These are phyloP conservation scores for Pangasianodon gigas DNA, from an alignment of 2,113 vertebrate genomes.

Conservation along the genomic window DNA sequence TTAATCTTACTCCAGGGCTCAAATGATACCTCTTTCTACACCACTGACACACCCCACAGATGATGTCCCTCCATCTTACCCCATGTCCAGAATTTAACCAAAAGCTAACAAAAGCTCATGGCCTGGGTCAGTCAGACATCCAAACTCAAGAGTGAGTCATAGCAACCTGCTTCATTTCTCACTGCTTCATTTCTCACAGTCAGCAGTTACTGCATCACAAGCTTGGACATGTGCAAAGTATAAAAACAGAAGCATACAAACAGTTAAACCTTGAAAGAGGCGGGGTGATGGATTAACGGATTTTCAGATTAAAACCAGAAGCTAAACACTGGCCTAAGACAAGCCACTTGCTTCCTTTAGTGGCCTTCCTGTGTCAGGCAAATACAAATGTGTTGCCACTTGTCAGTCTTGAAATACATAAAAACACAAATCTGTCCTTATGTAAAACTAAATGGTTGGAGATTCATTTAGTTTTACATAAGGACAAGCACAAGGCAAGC, in stretches of 20 bases:
- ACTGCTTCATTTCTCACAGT: background rate
- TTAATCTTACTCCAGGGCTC: background rate
- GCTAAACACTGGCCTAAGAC: slow-evolving; percentile 27
- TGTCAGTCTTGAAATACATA: background rate
- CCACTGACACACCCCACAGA: background rate
- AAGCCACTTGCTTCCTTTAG: slow-evolving; percentile 38
- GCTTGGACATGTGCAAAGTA: background rate
- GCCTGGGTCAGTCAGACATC: background rate
- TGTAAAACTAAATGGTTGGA: background rate
- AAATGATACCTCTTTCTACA: background rate
- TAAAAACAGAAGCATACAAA: background rate
- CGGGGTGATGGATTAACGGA: slow-evolving; percentile 38
- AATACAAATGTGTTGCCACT: background rate
- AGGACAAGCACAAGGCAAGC: background rate
- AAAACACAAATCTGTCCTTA: background rate
- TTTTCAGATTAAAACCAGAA: slow-evolving; percentile 50
- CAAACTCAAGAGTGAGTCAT: background rate
- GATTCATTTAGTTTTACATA: no score
- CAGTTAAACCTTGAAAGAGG: background rate
- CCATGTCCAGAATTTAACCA: background rate
- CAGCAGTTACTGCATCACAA: background rate
- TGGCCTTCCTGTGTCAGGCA: slow-evolving; percentile 2
- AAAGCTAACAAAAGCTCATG: background rate
- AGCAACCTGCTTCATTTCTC: background rate
- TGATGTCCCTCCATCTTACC: background rate